A percentile compares a stretch with the other conserved stretches of the same genome.
Evolutionary conservation across 2,113 vertebrate species (phyloP).

Genomic region (Nematolebias whitei): DNA sequence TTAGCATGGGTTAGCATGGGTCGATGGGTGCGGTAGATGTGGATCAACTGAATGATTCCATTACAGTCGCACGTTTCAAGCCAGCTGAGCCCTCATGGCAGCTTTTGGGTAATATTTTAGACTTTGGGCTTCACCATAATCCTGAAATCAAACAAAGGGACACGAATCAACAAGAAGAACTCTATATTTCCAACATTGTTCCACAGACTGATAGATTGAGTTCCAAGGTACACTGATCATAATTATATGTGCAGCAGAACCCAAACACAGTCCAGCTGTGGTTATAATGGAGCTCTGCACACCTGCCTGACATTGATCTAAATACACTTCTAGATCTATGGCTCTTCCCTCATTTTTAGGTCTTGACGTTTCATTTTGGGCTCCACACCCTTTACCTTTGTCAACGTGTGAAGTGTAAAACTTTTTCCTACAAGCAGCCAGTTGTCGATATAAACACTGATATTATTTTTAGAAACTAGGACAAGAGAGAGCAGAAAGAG

Average conservation of each 20-base stretch:
- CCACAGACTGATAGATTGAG: background rate
- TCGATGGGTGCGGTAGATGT: too few species aligned
- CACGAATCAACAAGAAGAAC: background rate
- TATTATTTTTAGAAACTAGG: slow-evolving; percentile 51
- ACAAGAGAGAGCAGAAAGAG: background rate
- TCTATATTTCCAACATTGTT: background rate
- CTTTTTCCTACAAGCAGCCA: slow-evolving; percentile 35
- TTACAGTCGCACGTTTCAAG: background rate
- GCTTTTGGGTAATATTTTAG: background rate
- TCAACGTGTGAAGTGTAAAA: slow-evolving; percentile 48
- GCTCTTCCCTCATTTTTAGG: slow-evolving; percentile 44
- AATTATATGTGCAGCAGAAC: background rate
- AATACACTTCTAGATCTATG: slow-evolving; percentile 26
- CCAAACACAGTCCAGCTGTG: background rate
- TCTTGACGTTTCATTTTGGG: slow-evolving; percentile 64
- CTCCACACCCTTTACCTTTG: slow-evolving; percentile 22
- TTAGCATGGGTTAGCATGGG: too few species aligned
- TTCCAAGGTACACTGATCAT: background rate
- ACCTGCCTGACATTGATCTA: slow-evolving; percentile 48
- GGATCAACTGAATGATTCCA: too few species aligned
- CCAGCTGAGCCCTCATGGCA: background rate
- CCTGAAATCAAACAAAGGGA: background rate
- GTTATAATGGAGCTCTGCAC: slow-evolving; percentile 42
- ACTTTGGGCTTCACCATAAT: too few species aligned
- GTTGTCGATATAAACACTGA: slow-evolving; percentile 47